A percentile compares a stretch with the other conserved stretches of the same genome.
Conservation (phyloP, 2,888 invertebrate genomes). For the Pseudanteris insignis region DNA sequence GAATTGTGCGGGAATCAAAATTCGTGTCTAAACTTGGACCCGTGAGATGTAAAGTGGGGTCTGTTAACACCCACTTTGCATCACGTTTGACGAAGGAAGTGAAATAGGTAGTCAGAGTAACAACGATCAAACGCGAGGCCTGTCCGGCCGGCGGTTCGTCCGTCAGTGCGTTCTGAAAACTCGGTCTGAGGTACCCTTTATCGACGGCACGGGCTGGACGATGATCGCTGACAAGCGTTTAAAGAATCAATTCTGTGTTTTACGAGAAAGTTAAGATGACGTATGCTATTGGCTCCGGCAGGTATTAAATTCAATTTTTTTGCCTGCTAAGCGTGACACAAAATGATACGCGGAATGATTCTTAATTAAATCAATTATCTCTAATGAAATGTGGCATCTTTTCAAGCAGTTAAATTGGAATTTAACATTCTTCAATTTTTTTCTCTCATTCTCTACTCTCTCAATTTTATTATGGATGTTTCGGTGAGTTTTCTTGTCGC, state of each 20-base stretch:
- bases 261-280: constrained; percentile 3
- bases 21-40: no score
- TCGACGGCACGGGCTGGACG: constrained; percentile 18
- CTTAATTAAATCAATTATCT: no score
- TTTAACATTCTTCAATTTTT: no score
- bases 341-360: no score
- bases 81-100: constrained; percentile 9
- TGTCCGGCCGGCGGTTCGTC: constrained; percentile 2
- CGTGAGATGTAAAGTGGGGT: constrained; percentile 18
- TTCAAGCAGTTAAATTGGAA: no score
- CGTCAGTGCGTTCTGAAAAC: constrained; percentile 20
- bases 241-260: constrained; percentile 27
- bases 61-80: constrained; percentile 32
- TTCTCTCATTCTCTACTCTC: no score
- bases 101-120: constrained; percentile 57
- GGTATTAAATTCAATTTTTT: constrained; percentile 4
- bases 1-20: no score
- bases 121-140: constrained; percentile 61
- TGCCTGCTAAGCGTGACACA: no score
- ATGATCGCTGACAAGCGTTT: constrained; percentile 26
- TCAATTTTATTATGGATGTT: no score
- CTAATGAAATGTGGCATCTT: no score
- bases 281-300: constrained; percentile 6
- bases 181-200: constrained; percentile 13
- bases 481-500: no score